Base-by-base conservation (phyloP, 2,888 invertebrate species). In the Odontomyia ornata region DNA sequence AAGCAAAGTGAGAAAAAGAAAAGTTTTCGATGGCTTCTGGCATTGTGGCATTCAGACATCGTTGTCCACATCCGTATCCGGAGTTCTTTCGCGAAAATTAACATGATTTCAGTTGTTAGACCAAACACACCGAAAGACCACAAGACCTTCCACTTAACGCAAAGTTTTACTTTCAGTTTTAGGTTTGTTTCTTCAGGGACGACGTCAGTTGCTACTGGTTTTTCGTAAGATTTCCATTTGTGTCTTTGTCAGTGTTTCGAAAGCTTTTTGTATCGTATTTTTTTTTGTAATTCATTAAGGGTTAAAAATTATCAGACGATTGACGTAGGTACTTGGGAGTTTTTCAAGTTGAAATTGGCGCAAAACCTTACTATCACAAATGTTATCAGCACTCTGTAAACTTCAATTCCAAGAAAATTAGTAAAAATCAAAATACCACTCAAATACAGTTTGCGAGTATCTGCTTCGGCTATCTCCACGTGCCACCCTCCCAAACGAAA, bases 51-150 rank as follows among this genome's bases (percentile, higher is more conserved):
- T 73, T 36, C 36, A 3, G 36, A 9, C 36, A 30, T 60, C 25
- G 15, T 30, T 23, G 73, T 21, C 11, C 73, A 71, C 71, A 71
- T 71, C 52, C 25, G 73, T 9, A 28, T 57, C 60, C 60, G 30
- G 57, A 60, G 30, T 73, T 60, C 36, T 18, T 36, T 57, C 60
- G 36, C 57, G 57, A 73, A 73, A 60, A 73, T 73, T 73, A 73
- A 73, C 57, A 73, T 73, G 73, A 27, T 60, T 36, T 57, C 73
- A 23, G 73, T 60, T 46, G 71, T 57, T 72, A 15, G 13, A 72
- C 57, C 56, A 56, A n/a, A 25, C n/a, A 21, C 21, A 52, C 52
- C 52, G 0, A 47, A 71, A 71, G 47, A 52, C 72, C 72, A 21
- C 43, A 5, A 13, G 47, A 47, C 47, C 15, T 69, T 47, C 9